phyloP scores from a whole-genome alignment of 2,797 vertebrate genomes.

The Psittacula derbiana region DNA sequence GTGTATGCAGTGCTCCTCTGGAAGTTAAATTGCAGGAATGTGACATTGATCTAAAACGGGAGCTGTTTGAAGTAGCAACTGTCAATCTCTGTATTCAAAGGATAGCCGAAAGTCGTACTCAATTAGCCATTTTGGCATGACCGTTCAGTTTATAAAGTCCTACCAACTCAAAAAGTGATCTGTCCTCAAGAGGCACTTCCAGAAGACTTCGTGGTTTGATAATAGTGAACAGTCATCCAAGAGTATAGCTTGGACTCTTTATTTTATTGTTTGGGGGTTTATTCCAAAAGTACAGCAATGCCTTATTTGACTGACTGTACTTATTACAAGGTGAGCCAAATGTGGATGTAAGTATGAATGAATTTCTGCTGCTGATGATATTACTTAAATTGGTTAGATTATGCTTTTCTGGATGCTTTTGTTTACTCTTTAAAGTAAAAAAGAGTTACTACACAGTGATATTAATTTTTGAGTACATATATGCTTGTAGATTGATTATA shows the following conservation, averaged over 20 bases:
- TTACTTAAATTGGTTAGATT: not conserved
- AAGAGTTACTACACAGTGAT: not conserved
- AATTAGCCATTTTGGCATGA: constrained; percentile 84
- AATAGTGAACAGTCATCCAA: constrained; percentile 45
- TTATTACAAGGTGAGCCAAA: constrained; percentile 81
- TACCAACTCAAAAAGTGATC: constrained; percentile 53
- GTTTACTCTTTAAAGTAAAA: not conserved
- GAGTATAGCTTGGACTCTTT: constrained; percentile 21
- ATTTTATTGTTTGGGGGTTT: not conserved
- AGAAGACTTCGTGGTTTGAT: constrained; percentile 24
- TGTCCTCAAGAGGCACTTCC: constrained; percentile 41
- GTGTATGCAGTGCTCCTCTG: constrained; percentile 77
- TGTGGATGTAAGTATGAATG: constrained; percentile 61
- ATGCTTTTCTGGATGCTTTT: not conserved
- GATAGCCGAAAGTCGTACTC: constrained; percentile 75
- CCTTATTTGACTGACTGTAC: constrained; percentile 84
- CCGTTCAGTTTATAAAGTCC: constrained; percentile 76
- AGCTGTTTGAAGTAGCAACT: constrained; percentile 83
- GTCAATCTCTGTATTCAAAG: constrained; percentile 80
- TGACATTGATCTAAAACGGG: constrained; percentile 74
- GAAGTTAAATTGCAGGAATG: constrained; percentile 86
- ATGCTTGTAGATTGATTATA: not conserved
- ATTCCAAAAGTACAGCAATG: constrained; percentile 72
- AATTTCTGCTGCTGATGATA: not conserved
- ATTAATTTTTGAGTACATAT: not conserved